Base-by-base conservation (phyloP, 2,113 vertebrate genomes). In the Anhinga anhinga region DNA sequence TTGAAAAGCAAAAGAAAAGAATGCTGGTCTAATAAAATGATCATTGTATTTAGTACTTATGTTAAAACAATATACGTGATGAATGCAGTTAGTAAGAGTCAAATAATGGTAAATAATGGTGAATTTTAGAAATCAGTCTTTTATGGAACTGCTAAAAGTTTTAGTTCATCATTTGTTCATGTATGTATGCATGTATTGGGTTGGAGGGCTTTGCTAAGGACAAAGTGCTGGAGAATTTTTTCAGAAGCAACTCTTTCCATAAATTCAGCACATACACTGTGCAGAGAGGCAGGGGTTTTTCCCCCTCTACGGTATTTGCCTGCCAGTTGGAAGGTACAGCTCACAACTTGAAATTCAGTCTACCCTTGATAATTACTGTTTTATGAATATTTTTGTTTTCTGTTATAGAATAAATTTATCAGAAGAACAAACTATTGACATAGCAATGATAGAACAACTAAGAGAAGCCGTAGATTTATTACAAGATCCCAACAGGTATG, bases 391-490 rank as follows among this genome's bases (percentile, higher is more conserved):
- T 58, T 93, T 96, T 95, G 45, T 96, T 95, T 97, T 72, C 49
- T 81, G 8, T 96, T 97, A 7, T 93, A 99, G 99, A 97, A 95
- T 98, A 86, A 98, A 97, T 96, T 98, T 98, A 73, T 96, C 97
- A 34, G 97, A 97, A 91, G 96, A 97, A 53, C 97, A 98, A 79
- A 98, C 98, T 89, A 93, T 98, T 86, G 98, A 98, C 93, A 97
- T 98, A 44, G 97, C 97, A 71, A 98, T 99, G 98, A 99, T 99
- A 96, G 98, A 99, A 76, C 99, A 99, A 95, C 98, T 99, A 86
- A 98, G 99, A 97, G 99, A 99, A 95, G 99, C 98, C 3, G 99
- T 99, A 93, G 98, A 99, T 96, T 98, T 99, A 85, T 98, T 99
- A 86, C 99, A 99, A 53, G 98, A 99, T 90, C 98, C 99, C 61